Conservation (phyloP, 2,113 vertebrate species). For the Sula dactylatra region DNA sequence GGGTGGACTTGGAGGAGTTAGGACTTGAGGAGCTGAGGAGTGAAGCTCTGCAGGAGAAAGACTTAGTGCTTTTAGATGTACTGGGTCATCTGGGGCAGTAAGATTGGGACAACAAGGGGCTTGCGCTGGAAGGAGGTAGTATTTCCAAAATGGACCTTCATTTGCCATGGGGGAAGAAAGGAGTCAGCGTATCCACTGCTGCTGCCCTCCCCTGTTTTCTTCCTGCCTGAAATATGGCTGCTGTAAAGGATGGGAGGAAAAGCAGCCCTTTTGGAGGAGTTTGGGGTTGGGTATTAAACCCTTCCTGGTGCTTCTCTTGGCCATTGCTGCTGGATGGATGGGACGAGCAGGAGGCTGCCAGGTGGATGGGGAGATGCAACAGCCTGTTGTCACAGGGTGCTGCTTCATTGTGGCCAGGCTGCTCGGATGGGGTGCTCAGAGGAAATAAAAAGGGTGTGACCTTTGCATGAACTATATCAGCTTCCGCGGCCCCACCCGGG, state of each 20-base stretch:
- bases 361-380: background rate
- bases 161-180: background rate
- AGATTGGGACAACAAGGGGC: background rate
- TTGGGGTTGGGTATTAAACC: background rate
- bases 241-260: background rate
- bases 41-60: background rate
- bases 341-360: background rate
- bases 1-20: background rate
- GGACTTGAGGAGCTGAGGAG: background rate
- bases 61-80: background rate
- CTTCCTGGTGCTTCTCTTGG: background rate
- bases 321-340: background rate
- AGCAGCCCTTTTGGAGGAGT: background rate
- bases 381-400: accelerated
- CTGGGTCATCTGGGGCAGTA: background rate
- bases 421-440: background rate
- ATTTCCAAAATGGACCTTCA: background rate
- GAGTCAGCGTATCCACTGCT: background rate
- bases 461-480: background rate
- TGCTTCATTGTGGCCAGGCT: background rate
- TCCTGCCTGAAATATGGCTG: background rate
- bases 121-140: background rate
- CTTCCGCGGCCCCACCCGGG: accelerated
- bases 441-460: background rate
- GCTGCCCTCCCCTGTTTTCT: background rate